phyloP scores from a whole-genome alignment of 1,140 invertebrate genomes.

The Trichonephila inaurata region DNA sequence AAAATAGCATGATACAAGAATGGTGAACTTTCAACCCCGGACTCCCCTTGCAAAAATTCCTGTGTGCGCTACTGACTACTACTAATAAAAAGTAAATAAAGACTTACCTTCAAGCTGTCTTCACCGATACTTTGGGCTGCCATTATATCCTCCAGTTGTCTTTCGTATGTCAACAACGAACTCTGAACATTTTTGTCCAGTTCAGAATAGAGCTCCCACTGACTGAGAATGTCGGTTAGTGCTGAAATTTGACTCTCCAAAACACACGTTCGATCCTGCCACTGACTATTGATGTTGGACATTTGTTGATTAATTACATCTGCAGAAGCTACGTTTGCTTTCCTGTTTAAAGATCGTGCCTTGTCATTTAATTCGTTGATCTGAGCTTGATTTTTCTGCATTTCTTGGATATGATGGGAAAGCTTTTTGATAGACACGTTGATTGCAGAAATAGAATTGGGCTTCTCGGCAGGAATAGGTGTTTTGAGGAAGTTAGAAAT shows the following conservation, averaged over 20 bases:
- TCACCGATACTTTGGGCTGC: neutral
- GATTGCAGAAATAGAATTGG: constrained; percentile 85
- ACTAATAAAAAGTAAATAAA: neutral
- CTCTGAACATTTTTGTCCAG: constrained; percentile 66
- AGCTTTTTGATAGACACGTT: constrained; percentile 87
- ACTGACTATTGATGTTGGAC: constrained; percentile 86
- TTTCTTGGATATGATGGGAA: constrained; percentile 65
- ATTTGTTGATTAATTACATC: constrained; percentile 85
- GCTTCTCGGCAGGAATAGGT: constrained; percentile 77
- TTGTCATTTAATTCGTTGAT: constrained; percentile 86
- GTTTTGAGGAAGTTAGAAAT: constrained; percentile 80
- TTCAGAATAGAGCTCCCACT: constrained; percentile 85
- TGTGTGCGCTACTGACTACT: no score
- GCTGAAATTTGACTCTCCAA: constrained; percentile 86
- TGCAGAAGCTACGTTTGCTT: constrained; percentile 85
- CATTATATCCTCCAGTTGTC: constrained; percentile 49
- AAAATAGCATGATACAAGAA: no score
- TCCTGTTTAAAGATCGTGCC: constrained; percentile 84
- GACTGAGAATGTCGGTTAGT: constrained; percentile 85
- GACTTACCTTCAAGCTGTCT: constrained; percentile 65
- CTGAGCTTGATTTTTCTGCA: constrained; percentile 84
- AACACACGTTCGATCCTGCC: constrained; percentile 87
- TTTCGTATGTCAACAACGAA: constrained; percentile 63
- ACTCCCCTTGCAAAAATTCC: no score
- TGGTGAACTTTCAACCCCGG: no score